Conservation (phyloP, 2,113 vertebrate genomes). For the Gallinago media region DNA sequence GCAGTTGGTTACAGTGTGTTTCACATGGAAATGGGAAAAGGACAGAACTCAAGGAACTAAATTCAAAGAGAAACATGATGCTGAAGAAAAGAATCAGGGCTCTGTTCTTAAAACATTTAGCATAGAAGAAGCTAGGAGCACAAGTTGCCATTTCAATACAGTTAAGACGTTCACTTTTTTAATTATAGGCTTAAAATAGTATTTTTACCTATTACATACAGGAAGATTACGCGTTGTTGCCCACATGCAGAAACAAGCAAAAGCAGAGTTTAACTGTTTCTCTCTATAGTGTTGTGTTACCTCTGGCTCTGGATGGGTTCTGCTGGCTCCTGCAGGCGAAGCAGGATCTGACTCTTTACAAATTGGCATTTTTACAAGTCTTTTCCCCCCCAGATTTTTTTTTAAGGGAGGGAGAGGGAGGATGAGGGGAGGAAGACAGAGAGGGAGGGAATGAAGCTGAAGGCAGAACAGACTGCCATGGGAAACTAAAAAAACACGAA, state of each 20-base stretch:
- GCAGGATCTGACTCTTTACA: not conserved
- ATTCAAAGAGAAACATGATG: conserved; percentile 77
- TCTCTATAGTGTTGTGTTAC: conserved; percentile 34
- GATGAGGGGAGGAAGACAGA: not conserved
- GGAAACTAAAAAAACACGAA: not conserved
- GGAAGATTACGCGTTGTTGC: conserved; percentile 78
- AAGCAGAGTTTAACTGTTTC: conserved; percentile 79
- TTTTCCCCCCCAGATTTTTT: not conserved
- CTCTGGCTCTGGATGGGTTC: conserved; percentile 3
- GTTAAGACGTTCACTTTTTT: conserved; percentile 81
- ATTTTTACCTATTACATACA: conserved; percentile 83
- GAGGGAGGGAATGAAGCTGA: not conserved
- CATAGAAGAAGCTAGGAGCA: conserved; percentile 78
- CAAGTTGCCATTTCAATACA: conserved; percentile 79
- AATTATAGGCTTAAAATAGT: conserved; percentile 75
- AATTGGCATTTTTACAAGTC: not conserved
- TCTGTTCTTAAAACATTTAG: conserved; percentile 81
- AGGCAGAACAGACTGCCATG: conserved; percentile 16
- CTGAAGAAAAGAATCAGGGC: conserved; percentile 70
- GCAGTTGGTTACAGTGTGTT: conserved; percentile 87
- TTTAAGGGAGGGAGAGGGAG: not conserved
- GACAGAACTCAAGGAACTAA: conserved; percentile 67
- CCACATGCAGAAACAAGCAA: conserved; percentile 91
- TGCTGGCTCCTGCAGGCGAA: conserved; percentile 15
- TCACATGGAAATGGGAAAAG: conserved; percentile 73